Percentiles rank a stretch among this genome's conserved stretches.
Conservation (phyloP, 2,888 invertebrate genomes). For the Halocaridina rubra region DNA sequence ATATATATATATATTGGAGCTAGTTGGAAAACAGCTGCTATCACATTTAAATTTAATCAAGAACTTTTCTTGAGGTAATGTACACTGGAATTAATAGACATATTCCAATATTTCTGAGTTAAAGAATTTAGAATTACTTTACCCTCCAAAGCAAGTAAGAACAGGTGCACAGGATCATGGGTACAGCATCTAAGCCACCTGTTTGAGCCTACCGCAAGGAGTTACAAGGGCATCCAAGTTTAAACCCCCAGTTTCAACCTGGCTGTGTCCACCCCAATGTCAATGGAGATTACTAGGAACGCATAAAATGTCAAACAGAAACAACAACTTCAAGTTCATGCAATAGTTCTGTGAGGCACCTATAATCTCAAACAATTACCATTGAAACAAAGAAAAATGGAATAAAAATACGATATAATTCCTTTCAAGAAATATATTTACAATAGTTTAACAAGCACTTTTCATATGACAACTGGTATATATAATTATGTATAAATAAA, state of each 20-base stretch:
- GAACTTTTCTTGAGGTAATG: no score
- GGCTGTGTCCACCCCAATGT: not conserved
- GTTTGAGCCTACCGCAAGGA: no score
- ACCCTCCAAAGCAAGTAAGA: no score
- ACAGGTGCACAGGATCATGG: not conserved
- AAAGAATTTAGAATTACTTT: no score
- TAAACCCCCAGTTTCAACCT: no score
- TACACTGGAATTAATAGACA: no score
- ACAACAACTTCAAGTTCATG: not conserved
- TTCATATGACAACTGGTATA: not conserved
- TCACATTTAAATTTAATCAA: no score
- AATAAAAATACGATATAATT: not conserved
- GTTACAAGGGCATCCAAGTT: no score
- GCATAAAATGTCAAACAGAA: not conserved
- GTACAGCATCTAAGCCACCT: not conserved
- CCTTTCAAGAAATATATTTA: slow-evolving; percentile 30
- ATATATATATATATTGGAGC: not conserved
- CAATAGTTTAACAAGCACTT: slow-evolving; percentile 23
- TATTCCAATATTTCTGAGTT: no score
- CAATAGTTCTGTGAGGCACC: not conserved
- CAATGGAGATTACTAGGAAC: not conserved
- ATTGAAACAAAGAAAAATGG: not conserved
- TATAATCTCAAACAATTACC: not conserved
- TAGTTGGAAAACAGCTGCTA: no score
- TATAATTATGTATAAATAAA: not conserved